Base-by-base conservation (phyloP, 2,888 invertebrate genomes). In the Plebejus melissa region DNA sequence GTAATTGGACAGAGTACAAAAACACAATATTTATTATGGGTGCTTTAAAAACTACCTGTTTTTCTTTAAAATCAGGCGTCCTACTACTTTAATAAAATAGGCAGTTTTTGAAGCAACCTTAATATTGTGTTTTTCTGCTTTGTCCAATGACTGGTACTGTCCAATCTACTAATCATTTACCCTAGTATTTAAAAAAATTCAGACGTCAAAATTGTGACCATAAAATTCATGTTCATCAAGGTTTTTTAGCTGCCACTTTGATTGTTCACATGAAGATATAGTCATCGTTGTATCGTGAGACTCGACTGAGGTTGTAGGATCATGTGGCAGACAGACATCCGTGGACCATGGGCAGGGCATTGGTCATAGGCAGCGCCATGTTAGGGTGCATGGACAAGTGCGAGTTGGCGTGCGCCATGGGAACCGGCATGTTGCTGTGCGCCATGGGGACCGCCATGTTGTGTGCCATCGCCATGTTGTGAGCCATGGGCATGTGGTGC, bases 381-480 rank as follows among this genome's bases (percentile, higher is more conserved):
- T 65, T 65, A 1, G 65, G 65, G 13, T 71, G 71, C 71, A 71
- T 71, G 9, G 71, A 36, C 46, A 71, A 11, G 38, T 41, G 71
- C 9, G 46, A 71, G 28, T 71, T 71, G 4, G 71, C 11, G 41
- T 71, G 71, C n/a, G 57, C 58, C 57, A 57, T 57, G 0, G 57
- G 57, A 11, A 58, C 57, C 5, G 58, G 57, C 54, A 74, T 74
- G 16, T 50, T 57, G 32, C 74, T 74, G 74, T 74, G 74, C 1
- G 74, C 74, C 74, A 74, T 74, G 1, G 57, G 54, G 36, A 57
- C 16, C 5, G 74, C 28, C 74, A 74, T 41, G 28, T 71, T 71
- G 16, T 74, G 74, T 1, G 74, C 74, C 74, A 74, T 74, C 4
- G 54, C 28, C 57, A 74, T 54, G n/a, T 74, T 74, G 22, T 71